Evolutionary conservation across 2,888 invertebrate genomes (phyloP), one percentile per base, ranked within the genome.

Genomic region (Lasioglossum pauxillum): DNA sequence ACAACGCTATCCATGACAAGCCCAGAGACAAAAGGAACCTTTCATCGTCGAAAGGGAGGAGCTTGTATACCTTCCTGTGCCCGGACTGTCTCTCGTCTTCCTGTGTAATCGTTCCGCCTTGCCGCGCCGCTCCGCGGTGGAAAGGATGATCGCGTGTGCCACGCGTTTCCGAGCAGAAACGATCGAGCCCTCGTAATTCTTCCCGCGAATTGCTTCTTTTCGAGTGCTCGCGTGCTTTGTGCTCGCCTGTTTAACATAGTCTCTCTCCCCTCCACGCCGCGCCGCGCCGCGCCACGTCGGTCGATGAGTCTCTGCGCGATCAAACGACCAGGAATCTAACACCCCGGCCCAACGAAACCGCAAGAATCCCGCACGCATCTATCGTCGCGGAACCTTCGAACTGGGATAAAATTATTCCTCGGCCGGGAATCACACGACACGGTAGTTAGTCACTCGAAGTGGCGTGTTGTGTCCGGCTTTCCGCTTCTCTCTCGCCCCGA

Each of bases 1-100:
- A 83, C 84, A 91, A 90, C 87, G 87, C 83, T 90, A 80, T 90
- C 90, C 88, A 80, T 82, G 86, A 87, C 84, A 80, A 87, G 86
- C 67, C 78, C 27, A 60, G 84, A 85, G 75, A 90, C 90, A 91
- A 90, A 91, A 90, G 90, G 83, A 80, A 82, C 75, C 80, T 90
- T 82, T 85, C 85, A 81, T 83, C 83, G 75, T 67, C 72, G 82
- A 79, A 86, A 84, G 81, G 84, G 85, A 85, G 77, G 71, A 83
- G 77, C 83, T 87, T 80, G 69, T 83, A 77, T 41, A 41, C 41
- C 35, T 38, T n/a, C 41, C 71, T 72, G 35, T 38, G n/a, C 71
- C 38, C 41, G 5, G 71, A 75, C 60, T 75, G 53, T 75, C 64
- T 35, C 78, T 23, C 78, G 44, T 44, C 35, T 74, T 74, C 77